A percentile compares a stretch with the other conserved stretches of the same genome.
These are phyloP conservation scores for Agrilus mali DNA, from an alignment of 2,888 invertebrate genomes.

Conservation along the genomic window DNA sequence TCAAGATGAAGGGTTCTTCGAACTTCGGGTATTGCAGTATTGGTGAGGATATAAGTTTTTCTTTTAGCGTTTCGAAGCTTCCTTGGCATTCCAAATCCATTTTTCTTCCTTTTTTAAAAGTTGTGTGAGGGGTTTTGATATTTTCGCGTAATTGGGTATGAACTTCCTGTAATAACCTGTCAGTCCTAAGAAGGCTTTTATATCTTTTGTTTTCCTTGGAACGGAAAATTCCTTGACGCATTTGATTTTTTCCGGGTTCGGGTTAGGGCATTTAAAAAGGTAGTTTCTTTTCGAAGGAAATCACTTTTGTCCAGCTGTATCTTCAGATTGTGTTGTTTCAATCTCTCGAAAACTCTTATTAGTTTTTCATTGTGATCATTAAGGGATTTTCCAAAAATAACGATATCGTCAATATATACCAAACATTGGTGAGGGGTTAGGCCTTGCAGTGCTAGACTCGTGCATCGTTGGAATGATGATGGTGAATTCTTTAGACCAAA, in stretches of 20 bases:
- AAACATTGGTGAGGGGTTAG: conserved; percentile 1
- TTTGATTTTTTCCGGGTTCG: conserved; percentile 21
- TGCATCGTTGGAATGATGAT: conserved; percentile 26
- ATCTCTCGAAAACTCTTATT: conserved; percentile 17
- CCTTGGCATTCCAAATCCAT: conserved; percentile 9
- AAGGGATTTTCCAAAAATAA: conserved; percentile 7
- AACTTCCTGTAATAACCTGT: conserved; percentile 8
- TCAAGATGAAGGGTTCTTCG: conserved; percentile 13
- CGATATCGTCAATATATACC: no score
- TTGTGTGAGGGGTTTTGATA: conserved; percentile 10
- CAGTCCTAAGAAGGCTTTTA: no score
- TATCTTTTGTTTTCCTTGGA: conserved; percentile 12
- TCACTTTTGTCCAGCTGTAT: conserved; percentile 25
- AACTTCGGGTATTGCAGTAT: conserved; percentile 14
- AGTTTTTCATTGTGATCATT: conserved; percentile 21
- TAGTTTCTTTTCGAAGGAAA: conserved; percentile 22
- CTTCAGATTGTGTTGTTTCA: conserved; percentile 17
- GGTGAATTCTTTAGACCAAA: conserved; percentile 24
- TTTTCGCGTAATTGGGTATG: conserved; percentile 10
- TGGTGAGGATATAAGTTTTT: conserved; percentile 13
- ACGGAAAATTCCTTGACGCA: conserved; percentile 17
- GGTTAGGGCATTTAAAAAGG: conserved; percentile 25
- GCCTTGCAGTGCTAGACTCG: conserved; percentile 18
- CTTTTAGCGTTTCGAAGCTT: conserved; percentile 14
- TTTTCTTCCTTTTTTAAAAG: conserved; percentile 9